phyloP scores from a whole-genome alignment of 2,888 invertebrate genomes.

The Dolichomitus sp. region DNA sequence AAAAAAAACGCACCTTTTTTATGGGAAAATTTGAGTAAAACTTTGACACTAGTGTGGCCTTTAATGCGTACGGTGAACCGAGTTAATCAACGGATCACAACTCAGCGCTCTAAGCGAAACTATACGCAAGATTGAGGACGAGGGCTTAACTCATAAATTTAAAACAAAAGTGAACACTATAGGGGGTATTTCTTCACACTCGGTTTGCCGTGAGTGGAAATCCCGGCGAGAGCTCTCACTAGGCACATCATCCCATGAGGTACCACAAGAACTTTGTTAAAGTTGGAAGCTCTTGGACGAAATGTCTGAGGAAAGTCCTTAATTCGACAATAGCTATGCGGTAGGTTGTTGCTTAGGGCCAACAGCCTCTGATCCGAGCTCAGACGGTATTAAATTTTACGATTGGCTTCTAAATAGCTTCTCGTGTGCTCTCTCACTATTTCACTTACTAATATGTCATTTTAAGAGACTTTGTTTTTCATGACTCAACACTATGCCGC shows the following conservation, averaged over 20 bases:
- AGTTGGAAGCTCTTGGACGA: background rate
- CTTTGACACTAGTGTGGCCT: too few relatives aligned
- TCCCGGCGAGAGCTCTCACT: background rate
- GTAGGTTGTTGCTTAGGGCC: background rate
- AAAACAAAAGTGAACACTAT: background rate
- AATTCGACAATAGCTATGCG: background rate
- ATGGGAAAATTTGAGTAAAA: too few relatives aligned
- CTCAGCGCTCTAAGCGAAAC: too few relatives aligned
- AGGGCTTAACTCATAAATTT: background rate
- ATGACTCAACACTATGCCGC: background rate
- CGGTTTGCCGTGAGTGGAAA: background rate
- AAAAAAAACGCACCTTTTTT: too few relatives aligned
- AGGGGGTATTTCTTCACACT: background rate
- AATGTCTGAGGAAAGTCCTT: background rate
- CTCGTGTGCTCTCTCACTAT: background rate
- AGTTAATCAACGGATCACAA: too few relatives aligned
- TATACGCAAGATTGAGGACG: background rate
- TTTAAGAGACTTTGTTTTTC: background rate
- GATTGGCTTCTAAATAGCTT: slow-evolving; percentile 13
- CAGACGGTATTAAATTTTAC: too few relatives aligned
- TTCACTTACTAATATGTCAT: slow-evolving; percentile 24
- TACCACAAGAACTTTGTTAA: background rate
- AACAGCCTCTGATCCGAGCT: too few relatives aligned
- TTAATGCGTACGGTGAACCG: too few relatives aligned
- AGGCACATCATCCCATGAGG: background rate